Base-by-base conservation (phyloP, 1,140 invertebrate species). In the Argopecten irradians region DNA sequence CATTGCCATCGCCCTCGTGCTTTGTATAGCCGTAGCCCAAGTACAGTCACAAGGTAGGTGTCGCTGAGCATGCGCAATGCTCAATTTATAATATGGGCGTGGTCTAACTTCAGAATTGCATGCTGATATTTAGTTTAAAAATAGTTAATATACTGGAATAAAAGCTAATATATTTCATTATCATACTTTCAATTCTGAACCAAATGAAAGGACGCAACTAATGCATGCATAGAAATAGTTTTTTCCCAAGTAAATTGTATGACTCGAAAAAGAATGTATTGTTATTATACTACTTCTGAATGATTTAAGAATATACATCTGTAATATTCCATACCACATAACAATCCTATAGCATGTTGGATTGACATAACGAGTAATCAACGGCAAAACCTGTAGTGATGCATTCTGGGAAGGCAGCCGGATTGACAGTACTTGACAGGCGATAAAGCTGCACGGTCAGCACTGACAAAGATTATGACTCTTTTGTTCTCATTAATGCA, bases 21-120 rank as follows among this genome's bases (percentile, higher is more conserved):
- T 71, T n/a, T 71, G 55, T 11, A 28, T 71, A 71, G 55, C 55
- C 1, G 55, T 71, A 28, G 55, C 55, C 28, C 55, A 71, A 71
- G 55, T 71, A 71, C 55, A 71, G 22, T 71, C 55, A 71, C 55
- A 71, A 71, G 55, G 55, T 71, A 71, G 55, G 55, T 71, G 55
- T 71, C 55, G 55, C 55, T 11, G 55, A 71, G 55, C 55, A 71
- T 71, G 55, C 55, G 55, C n/a, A 71, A 28, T 71, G 55, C 55
- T 71, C 55, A 71, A 1, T 28, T 71, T 71, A n/a, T 71, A 71
- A 3, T 28, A 71, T 71, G 55, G 55, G 55, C 55, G 55, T 71
- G 55, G 55, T 71, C n/a, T 71, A 71, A 71, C 55, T 16, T 28
- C n/a, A 28, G 1, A 28, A 71, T 28, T 28, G 55, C 55, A 71